Conservation (phyloP, 2,797 vertebrate genomes). For the Channa striata region DNA sequence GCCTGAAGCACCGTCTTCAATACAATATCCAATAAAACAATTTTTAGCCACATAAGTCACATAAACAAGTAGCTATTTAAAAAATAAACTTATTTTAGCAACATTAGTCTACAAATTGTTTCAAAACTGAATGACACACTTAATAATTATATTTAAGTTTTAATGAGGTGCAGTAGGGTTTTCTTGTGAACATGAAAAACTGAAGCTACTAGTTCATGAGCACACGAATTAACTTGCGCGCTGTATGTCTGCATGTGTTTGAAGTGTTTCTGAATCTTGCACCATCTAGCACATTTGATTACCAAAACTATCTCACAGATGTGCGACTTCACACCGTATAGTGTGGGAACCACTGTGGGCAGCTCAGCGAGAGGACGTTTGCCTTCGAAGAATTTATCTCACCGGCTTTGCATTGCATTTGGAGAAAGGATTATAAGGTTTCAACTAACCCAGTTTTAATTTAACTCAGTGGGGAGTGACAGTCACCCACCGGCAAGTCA, state of each 20-base stretch:
- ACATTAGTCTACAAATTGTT: too few species aligned
- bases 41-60: too few species aligned
- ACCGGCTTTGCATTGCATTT: constrained; percentile 16
- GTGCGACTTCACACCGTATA: background rate
- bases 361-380: background rate
- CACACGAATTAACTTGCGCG: background rate
- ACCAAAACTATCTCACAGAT: constrained; percentile 12
- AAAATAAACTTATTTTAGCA: too few species aligned
- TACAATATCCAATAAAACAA: background rate
- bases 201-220: background rate
- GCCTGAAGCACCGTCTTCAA: background rate
- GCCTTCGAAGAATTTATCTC: constrained; percentile 4
- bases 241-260: background rate
- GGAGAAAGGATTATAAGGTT: constrained; percentile 29
- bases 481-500: constrained; percentile 40
- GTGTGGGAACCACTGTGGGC: background rate
- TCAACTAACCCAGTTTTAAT: constrained; percentile 42
- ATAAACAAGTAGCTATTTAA: too few species aligned
- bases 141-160: background rate
- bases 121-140: too few species aligned
- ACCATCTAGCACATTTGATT: constrained; percentile 22
- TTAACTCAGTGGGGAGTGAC: constrained; percentile 38
- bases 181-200: constrained; percentile 6
- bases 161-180: background rate
- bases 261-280: constrained; percentile 34